Evolutionary conservation across 2,888 invertebrate genomes (phyloP).

Genomic region (Carterocephalus palaemon): DNA sequence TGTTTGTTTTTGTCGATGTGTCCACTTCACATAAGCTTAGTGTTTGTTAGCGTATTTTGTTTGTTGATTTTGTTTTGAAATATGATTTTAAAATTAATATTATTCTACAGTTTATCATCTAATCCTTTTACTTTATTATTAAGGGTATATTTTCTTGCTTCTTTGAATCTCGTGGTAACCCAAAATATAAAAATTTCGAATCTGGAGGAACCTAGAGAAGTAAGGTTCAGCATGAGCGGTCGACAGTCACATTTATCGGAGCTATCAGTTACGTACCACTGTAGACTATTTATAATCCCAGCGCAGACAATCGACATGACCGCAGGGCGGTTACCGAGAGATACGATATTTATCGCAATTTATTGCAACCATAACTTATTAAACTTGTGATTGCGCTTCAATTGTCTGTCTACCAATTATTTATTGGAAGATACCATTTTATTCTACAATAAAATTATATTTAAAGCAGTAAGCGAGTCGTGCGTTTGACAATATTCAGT

Average conservation of each 20-base stretch:
- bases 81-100: too few species aligned
- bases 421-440: conserved; percentile 23
- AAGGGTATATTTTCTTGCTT: too few species aligned
- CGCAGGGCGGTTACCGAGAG: conserved; percentile 22
- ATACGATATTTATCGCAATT: conserved; percentile 32
- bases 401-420: conserved; percentile 27
- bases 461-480: conserved; percentile 9
- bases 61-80: too few species aligned
- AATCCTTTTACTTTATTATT: too few species aligned
- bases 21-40: too few species aligned
- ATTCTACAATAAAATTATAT: conserved; percentile 16
- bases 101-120: too few species aligned
- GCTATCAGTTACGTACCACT: neutral
- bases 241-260: too few species aligned
- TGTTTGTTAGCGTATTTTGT: too few species aligned
- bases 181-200: too few species aligned
- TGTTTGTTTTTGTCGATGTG: neutral
- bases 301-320: conserved; percentile 4
- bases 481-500: conserved; percentile 15
- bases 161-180: too few species aligned
- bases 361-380: conserved; percentile 32
- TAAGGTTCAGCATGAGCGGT: neutral
- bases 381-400: conserved; percentile 25
- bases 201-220: too few species aligned
- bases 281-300: neutral